These are phyloP conservation scores for Hydrozoanthus gracilis DNA, from an alignment of 92 coral and sea anemone species.

Conservation along the genomic window DNA sequence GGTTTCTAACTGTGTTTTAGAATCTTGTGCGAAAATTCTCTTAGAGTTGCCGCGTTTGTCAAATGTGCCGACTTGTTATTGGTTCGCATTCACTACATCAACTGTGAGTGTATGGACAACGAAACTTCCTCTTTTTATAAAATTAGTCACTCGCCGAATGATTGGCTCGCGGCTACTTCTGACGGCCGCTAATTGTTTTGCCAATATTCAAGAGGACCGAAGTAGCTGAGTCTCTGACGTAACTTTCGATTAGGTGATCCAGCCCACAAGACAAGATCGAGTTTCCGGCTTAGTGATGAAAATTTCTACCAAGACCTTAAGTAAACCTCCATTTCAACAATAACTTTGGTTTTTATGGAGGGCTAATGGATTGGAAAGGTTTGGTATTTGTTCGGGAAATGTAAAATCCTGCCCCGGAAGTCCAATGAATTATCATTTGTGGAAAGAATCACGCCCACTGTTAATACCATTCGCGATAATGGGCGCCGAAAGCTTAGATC, in stretches of 20 bases:
- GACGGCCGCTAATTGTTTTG: conserved; percentile 86
- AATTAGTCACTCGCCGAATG: conserved; percentile 59
- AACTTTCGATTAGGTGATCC: conserved; percentile 22
- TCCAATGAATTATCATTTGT: conserved; percentile 71
- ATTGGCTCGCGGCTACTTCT: conserved; percentile 97
- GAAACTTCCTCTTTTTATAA: conserved; percentile 78
- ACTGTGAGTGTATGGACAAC: conserved; percentile 67
- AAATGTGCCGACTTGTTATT: conserved; percentile 51
- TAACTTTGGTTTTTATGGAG: conserved; percentile 14
- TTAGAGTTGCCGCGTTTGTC: conserved; percentile 51
- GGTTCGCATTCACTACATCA: conserved; percentile 59
- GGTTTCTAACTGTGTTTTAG: conserved; percentile 51
- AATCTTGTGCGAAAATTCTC: conserved; percentile 42
- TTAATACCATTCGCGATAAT: conserved; percentile 47
- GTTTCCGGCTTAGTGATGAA: conserved; percentile 46
- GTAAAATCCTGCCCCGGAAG: conserved; percentile 78
- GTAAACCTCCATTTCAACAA: conserved; percentile 35
- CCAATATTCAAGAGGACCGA: conserved; percentile 77
- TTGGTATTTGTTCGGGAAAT: conserved; percentile 60
- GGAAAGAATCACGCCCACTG: conserved; percentile 80
- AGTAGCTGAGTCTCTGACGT: conserved; percentile 43
- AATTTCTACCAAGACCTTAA: conserved; percentile 42
- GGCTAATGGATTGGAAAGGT: conserved; percentile 18
- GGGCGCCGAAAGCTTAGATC: conserved; percentile 50
- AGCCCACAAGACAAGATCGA: conserved; percentile 53